Evolutionary conservation across 1,140 invertebrate genomes (phyloP).

Genomic region (Sitobion miscanthi): DNA sequence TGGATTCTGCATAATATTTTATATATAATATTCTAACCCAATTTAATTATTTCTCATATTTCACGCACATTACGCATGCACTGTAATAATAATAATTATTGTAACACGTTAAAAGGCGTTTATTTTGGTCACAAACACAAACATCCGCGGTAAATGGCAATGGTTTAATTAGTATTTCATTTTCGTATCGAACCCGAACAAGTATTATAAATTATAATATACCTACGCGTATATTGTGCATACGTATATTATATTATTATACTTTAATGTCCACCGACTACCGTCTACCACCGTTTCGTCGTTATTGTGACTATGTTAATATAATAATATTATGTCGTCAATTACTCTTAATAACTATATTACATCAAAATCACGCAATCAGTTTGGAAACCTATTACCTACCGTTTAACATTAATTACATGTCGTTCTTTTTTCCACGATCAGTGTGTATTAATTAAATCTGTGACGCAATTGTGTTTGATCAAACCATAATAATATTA

Average conservation of each 20-base stretch:
- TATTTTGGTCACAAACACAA: neutral
- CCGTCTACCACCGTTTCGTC: neutral
- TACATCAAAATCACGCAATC: slow-evolving; percentile 8
- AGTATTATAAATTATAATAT: neutral
- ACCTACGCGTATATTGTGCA: neutral
- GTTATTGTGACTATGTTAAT: neutral
- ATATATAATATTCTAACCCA: neutral
- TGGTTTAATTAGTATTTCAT: neutral
- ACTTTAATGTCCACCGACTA: neutral
- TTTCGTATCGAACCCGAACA: slow-evolving; percentile 1
- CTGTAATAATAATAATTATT: neutral
- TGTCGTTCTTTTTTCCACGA: neutral
- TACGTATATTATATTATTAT: neutral
- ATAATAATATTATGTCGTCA: neutral
- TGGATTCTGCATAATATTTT: neutral
- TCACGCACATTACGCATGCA: neutral
- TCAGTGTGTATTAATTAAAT: neutral
- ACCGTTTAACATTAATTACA: neutral
- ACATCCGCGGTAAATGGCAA: neutral
- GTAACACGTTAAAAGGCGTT: neutral
- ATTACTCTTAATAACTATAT: neutral
- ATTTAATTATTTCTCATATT: slow-evolving; percentile 5
- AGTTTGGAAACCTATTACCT: neutral
- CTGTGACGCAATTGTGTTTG: neutral
- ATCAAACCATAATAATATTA: neutral